A percentile compares a stretch with the other conserved stretches of the same genome.
phyloP scores from a whole-genome alignment of 2,113 vertebrate genomes.

The Rhodinocichla rosea region DNA sequence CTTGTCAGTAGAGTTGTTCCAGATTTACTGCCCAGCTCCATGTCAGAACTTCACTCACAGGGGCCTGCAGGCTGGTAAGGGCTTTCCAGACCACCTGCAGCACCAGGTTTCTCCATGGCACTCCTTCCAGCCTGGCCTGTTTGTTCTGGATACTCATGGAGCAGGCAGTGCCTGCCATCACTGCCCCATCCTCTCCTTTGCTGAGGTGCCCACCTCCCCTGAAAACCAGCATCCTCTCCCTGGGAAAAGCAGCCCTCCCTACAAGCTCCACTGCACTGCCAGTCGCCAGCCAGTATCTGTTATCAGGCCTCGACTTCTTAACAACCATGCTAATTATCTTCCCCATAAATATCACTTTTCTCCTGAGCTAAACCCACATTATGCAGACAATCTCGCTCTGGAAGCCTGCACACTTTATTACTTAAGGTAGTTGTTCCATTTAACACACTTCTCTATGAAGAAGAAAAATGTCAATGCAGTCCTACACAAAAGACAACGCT shows the following conservation, averaged over 20 bases:
- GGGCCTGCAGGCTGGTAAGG: background rate
- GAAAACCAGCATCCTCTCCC: background rate
- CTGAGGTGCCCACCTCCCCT: background rate
- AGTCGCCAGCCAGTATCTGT: background rate
- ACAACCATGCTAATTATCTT: background rate
- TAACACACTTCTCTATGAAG: background rate
- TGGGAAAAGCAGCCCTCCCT: background rate
- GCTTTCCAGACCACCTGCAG: background rate
- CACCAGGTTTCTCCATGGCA: background rate
- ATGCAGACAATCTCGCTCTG: background rate
- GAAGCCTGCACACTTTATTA: background rate
- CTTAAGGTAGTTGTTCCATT: background rate
- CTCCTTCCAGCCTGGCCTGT: background rate
- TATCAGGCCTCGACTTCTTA: background rate
- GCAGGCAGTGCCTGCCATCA: background rate
- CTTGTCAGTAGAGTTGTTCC: background rate
- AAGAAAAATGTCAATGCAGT: constrained; percentile 6
- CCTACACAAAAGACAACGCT: background rate
- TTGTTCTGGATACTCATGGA: fast-evolving
- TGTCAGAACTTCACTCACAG: background rate
- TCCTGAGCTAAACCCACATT: background rate
- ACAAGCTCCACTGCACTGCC: background rate
- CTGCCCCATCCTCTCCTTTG: background rate
- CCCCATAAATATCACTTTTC: constrained; percentile 7
- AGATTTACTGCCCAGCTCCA: background rate